phyloP scores from a whole-genome alignment of 2,797 vertebrate genomes.

The Enteromius viviparus region DNA sequence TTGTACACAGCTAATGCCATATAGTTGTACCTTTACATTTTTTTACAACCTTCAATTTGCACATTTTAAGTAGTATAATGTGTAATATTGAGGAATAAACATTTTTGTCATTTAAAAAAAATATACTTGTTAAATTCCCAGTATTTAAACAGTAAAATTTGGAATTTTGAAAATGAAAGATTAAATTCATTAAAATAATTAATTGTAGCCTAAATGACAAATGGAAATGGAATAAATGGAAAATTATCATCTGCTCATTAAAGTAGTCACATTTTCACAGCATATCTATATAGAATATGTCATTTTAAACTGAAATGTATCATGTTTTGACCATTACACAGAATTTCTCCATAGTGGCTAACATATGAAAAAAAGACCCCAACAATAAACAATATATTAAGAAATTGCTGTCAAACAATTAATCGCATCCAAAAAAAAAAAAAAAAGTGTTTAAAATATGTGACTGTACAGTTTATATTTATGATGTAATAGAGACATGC shows the following conservation, averaged over 20 bases:
- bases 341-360: background rate
- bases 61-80: background rate
- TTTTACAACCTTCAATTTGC: background rate
- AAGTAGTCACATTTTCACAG: background rate
- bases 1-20: background rate
- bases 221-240: too few species aligned
- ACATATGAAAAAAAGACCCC: background rate
- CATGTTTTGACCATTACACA: background rate
- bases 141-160: background rate
- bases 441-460: too few species aligned
- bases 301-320: background rate
- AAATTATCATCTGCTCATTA: background rate
- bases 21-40: background rate
- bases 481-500: too few species aligned
- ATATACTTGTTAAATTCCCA: too few species aligned
- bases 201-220: background rate
- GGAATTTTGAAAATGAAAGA: background rate
- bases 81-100: background rate
- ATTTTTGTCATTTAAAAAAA: too few species aligned
- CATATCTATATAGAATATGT: background rate
- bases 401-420: too few species aligned
- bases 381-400: background rate
- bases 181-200: background rate
- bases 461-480: too few species aligned
- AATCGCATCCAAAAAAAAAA: too few species aligned